phyloP scores from a whole-genome alignment of 2,113 vertebrate genomes.

The Pleuronectes platessa region DNA sequence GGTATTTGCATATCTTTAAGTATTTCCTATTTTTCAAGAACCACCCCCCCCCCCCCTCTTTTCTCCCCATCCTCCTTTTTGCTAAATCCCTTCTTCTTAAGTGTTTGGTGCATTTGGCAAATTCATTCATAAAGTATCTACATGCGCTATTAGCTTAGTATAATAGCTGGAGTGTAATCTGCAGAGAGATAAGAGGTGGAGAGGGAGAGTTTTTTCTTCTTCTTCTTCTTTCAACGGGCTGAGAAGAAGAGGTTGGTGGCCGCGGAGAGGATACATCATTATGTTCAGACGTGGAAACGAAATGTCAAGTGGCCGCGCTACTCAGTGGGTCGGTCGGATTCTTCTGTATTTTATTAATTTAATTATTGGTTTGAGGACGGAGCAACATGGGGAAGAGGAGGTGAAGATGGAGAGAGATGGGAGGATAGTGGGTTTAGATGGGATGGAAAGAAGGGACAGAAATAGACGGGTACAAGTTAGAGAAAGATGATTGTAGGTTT shows the following conservation, averaged over 20 bases:
- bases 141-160: conserved; percentile 95
- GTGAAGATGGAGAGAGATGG: conserved; percentile 29
- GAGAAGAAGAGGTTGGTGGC: conserved; percentile 35
- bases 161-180: conserved; percentile 93
- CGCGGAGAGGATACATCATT: conserved; percentile 82
- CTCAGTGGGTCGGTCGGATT: background rate
- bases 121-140: conserved; percentile 96
- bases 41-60: conserved; percentile 52
- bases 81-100: conserved; percentile 82
- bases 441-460: background rate
- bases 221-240: conserved; percentile 45
- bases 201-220: conserved; percentile 79
- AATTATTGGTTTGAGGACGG: conserved; percentile 44
- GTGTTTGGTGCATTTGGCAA: conserved; percentile 92
- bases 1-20: conserved; percentile 97
- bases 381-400: conserved; percentile 11
- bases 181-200: conserved; percentile 86
- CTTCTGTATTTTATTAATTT: conserved; percentile 43
- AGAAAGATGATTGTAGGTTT: background rate
- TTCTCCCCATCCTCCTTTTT: conserved; percentile 48
- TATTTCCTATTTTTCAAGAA: conserved; percentile 89
- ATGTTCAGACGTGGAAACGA: conserved; percentile 85
- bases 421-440: conserved; percentile 1
- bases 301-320: conserved; percentile 86
- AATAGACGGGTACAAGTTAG: background rate